phyloP scores from a whole-genome alignment of 2,113 vertebrate species.

The Uria aalge region DNA sequence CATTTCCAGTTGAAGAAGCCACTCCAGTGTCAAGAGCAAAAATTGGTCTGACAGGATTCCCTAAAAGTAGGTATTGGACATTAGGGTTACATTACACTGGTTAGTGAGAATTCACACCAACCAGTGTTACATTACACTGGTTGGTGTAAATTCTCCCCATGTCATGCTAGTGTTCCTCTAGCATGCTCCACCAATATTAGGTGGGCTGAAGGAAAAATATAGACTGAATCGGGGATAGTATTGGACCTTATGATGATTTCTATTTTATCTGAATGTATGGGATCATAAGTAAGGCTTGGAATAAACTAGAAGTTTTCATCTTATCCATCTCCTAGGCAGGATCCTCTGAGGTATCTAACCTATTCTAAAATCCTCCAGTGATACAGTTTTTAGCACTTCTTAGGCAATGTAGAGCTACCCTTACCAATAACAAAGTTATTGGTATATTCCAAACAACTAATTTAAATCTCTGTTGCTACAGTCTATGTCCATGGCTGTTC shows the following conservation, averaged over 20 bases:
- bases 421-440: neutral
- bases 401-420: neutral
- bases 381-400: neutral
- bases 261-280: neutral
- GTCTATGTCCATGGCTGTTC: neutral
- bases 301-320: neutral
- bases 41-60: neutral
- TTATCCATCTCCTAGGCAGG: neutral
- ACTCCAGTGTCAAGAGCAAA: neutral
- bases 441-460: neutral
- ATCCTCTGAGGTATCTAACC: neutral
- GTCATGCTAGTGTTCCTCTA: neutral
- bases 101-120: neutral
- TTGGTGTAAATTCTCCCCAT: neutral
- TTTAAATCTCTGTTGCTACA: neutral
- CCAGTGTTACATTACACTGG: neutral
- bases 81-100: neutral
- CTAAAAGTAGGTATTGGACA: neutral
- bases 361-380: neutral
- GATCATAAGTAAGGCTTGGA: neutral
- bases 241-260: neutral
- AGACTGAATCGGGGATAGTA: neutral
- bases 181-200: neutral
- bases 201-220: neutral
- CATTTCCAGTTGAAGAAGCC: neutral